Conservation (phyloP, 2,888 invertebrate genomes). For the Cremastinae sp. region DNA sequence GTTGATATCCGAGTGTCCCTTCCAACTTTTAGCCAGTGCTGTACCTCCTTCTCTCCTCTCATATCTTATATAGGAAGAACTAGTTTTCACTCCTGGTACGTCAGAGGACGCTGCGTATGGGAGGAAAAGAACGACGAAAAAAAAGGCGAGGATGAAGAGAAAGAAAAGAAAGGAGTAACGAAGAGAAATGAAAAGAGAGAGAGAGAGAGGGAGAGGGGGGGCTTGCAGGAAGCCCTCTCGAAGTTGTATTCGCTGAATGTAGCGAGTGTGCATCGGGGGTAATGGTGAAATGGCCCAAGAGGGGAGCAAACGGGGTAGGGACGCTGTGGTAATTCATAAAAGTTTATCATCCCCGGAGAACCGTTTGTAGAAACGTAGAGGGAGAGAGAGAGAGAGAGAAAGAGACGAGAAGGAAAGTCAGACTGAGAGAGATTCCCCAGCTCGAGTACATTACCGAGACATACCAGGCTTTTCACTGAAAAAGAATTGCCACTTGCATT, state of each 20-base stretch:
- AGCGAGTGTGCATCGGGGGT: too few species aligned
- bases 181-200: constrained; percentile 35
- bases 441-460: too few species aligned
- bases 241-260: constrained; percentile 51
- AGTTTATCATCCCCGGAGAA: constrained; percentile 70
- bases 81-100: constrained; percentile 23
- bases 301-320: constrained; percentile 59
- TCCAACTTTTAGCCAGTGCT: too few species aligned
- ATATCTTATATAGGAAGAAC: constrained; percentile 19
- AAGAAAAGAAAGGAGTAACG: constrained; percentile 15
- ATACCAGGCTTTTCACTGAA: too few species aligned
- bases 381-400: constrained; percentile 34
- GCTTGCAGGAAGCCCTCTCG: constrained; percentile 55
- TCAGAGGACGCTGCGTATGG: constrained; percentile 10
- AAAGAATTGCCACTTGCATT: too few species aligned
- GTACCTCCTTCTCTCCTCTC: too few species aligned
- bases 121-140: constrained; percentile 20
- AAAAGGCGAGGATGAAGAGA: too few species aligned
- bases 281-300: too few species aligned
- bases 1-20: too few species aligned
- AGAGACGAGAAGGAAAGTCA: too few species aligned
- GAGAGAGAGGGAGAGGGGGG: constrained; percentile 49
- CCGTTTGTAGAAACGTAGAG: constrained; percentile 61
- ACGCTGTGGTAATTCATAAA: constrained; percentile 71
- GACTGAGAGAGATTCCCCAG: too few species aligned